Conservation (phyloP, 2,113 vertebrate genomes). For the Zosterops pallidus region DNA sequence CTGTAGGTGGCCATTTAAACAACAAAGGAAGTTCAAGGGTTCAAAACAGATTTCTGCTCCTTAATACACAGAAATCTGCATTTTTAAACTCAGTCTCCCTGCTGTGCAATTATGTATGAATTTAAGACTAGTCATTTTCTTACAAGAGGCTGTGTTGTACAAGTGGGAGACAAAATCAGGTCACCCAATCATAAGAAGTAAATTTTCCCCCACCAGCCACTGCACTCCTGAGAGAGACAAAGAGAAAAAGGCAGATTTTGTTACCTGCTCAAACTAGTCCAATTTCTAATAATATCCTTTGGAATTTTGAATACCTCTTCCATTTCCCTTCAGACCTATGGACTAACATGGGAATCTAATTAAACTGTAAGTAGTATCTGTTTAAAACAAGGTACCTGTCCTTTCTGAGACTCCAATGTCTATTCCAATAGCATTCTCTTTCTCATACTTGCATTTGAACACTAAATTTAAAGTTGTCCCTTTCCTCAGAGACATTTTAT, state of each 20-base stretch:
- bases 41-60: conserved; percentile 74
- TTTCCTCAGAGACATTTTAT: neutral
- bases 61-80: conserved; percentile 69
- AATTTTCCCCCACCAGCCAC: conserved; percentile 44
- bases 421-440: neutral
- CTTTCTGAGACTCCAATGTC: neutral
- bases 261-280: conserved; percentile 23
- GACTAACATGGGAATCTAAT: conserved; percentile 19
- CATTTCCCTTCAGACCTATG: neutral
- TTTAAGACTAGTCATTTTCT: conserved; percentile 65
- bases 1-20: conserved; percentile 75
- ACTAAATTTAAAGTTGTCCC: neutral
- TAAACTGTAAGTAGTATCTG: neutral
- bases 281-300: conserved; percentile 33
- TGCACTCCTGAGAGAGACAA: conserved; percentile 19
- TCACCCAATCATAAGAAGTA: conserved; percentile 63
- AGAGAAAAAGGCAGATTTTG: conserved; percentile 14
- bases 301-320: conserved; percentile 20
- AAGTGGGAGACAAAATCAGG: conserved; percentile 68
- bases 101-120: conserved; percentile 74
- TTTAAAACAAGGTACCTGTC: neutral
- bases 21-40: conserved; percentile 80
- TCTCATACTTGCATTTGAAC: neutral
- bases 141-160: conserved; percentile 44
- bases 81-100: conserved; percentile 68